Evolutionary conservation across 2,797 vertebrate species (phyloP).

Genomic region (Pitangus sulphuratus): DNA sequence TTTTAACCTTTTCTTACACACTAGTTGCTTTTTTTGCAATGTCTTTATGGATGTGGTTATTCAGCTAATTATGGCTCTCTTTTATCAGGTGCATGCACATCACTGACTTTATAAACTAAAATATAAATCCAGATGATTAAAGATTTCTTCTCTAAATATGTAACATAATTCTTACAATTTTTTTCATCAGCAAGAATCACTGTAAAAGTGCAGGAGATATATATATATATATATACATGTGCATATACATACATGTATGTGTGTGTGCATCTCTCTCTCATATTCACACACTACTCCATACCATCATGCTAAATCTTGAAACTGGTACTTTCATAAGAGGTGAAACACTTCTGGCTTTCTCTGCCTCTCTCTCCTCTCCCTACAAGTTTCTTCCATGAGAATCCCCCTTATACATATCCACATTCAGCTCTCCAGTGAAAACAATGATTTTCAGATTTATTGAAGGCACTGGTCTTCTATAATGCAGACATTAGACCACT

Average conservation of each 20-base stretch:
- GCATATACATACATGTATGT: rapidly evolving
- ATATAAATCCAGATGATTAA: background rate
- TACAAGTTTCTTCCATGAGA: background rate
- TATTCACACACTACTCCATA: background rate
- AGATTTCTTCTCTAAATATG: background rate
- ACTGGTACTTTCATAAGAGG: background rate
- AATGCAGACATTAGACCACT: background rate
- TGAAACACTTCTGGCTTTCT: background rate
- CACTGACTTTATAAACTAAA: background rate
- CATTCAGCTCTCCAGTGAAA: background rate
- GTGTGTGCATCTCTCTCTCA: background rate
- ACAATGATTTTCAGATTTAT: background rate
- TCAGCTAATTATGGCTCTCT: background rate
- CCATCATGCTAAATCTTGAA: background rate
- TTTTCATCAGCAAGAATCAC: background rate
- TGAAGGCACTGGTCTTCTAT: background rate
- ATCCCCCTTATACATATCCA: background rate
- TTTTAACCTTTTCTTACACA: background rate
- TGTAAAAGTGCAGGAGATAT: background rate
- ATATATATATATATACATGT: rapidly evolving
- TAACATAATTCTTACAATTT: background rate
- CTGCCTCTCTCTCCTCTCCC: background rate
- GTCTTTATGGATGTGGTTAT: background rate
- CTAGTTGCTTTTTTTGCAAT: background rate
- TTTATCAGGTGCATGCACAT: background rate